Evolutionary conservation across 1,140 invertebrate genomes (phyloP).

Genomic region (Spodoptera frugiperda): DNA sequence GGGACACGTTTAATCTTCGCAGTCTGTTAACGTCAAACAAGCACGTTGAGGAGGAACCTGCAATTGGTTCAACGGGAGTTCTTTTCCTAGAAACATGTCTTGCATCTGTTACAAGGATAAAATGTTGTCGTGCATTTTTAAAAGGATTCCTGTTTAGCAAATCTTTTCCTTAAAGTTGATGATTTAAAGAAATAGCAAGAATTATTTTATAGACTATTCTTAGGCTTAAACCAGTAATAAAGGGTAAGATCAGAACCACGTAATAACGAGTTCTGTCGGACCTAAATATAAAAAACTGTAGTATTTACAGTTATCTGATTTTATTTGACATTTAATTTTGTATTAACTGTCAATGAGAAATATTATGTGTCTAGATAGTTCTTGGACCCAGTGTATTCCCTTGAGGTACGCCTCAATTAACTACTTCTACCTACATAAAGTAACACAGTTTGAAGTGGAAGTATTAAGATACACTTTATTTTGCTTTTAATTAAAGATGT

Average conservation of each 20-base stretch:
- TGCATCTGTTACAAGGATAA: constrained; percentile 27
- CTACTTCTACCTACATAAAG: background rate
- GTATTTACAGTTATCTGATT: constrained; percentile 4
- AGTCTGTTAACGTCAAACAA: constrained; percentile 53
- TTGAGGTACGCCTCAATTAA: constrained; percentile 19
- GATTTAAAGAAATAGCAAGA: too few species aligned
- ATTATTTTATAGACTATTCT: too few species aligned
- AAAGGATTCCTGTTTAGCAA: background rate
- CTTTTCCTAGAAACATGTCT: constrained; percentile 29
- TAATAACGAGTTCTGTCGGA: constrained; percentile 22
- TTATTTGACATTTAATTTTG: constrained; percentile 5
- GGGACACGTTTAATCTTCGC: constrained; percentile 56
- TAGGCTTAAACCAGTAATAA: too few species aligned
- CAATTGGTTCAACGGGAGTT: constrained; percentile 39
- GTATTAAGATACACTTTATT: background rate
- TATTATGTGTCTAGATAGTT: background rate
- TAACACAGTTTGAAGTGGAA: background rate
- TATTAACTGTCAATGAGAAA: constrained; percentile 5
- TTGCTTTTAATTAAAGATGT: too few species aligned
- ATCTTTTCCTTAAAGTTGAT: background rate
- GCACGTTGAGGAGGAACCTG: constrained; percentile 27
- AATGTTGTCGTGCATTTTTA: constrained; percentile 2
- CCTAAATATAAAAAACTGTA: background rate
- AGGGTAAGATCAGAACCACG: background rate
- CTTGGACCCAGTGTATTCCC: background rate